Base-by-base conservation (phyloP, 2,888 invertebrate species). In the Apodemia zela region DNA sequence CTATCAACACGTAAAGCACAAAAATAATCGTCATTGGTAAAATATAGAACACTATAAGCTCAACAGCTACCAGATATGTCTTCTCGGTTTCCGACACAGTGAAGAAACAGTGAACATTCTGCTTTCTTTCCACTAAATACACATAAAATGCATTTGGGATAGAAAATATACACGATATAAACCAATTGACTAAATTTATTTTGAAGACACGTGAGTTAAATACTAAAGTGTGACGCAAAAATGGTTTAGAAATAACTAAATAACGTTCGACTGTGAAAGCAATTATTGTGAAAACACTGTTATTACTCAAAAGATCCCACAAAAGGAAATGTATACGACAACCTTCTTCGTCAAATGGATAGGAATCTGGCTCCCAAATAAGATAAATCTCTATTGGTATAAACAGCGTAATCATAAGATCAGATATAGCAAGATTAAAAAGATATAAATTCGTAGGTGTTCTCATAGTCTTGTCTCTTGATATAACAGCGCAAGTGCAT, bases 231-330 rank as follows among this genome's bases (percentile, higher is more conserved):
- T 97, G 96, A 0, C 95, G 93, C 17, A 95, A 85, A 76, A 98
- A 96, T 0, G 98, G 98, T 82, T 95, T 95, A 65, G 96, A 96
- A 61, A 97, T 96, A 6, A 97, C 97, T 15, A 97, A 93, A 80
- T 97, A 98, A 47, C 98, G 93, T 82, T 98, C 98, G 13, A 97
- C 93, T 0, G 96, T 97, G 80, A 98, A 97, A 0, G 97, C 97
- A 0, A 96, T 95, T 68, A 98, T 98, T 2, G 95, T 96, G 33
- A 96, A 87, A 0, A 97, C 95, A 6, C 97, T 97, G 11, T 96
- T 96, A 78, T 96, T 96, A 65, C 95, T 94, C 0, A 96, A 93
- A n/a, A 95, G 95, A 80, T 97, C 97, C 63, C 96, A 95, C 0
- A 96, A 93, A 61, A 97, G 93, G 63, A 95, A 95, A 73, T 94